A percentile compares a stretch with the other conserved stretches of the same genome.
Evolutionary conservation across 2,888 invertebrate species (phyloP).

Genomic region (Cheilosia pagana): DNA sequence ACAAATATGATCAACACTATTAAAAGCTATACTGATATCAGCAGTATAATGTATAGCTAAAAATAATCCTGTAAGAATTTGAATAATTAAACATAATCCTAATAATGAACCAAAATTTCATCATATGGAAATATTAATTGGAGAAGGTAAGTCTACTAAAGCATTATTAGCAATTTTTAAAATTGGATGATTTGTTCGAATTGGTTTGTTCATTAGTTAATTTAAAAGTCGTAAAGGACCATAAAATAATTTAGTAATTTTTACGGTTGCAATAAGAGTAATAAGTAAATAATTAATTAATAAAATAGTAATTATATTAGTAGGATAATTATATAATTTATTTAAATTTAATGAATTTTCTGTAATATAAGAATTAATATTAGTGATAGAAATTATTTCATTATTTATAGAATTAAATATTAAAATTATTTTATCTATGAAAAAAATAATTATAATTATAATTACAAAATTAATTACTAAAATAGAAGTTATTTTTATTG

Average conservation of each 20-base stretch:
- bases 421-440: slow-evolving; percentile 78
- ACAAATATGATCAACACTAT: slow-evolving; percentile 88
- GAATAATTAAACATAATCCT: slow-evolving; percentile 86
- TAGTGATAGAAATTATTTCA: slow-evolving; percentile 80
- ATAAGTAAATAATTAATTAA: slow-evolving; percentile 86
- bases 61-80: slow-evolving; percentile 88
- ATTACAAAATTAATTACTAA: slow-evolving; percentile 77
- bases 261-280: slow-evolving; percentile 85
- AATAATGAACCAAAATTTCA: slow-evolving; percentile 89
- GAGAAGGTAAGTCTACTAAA: slow-evolving; percentile 86
- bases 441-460: slow-evolving; percentile 76
- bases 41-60: slow-evolving; percentile 89
- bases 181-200: slow-evolving; percentile 84
- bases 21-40: slow-evolving; percentile 87
- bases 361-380: slow-evolving; percentile 78
- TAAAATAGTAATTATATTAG: slow-evolving; percentile 84
- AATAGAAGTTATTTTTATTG: slow-evolving; percentile 79
- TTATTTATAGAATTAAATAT: slow-evolving; percentile 82
- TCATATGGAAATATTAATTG: slow-evolving; percentile 86
- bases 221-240: slow-evolving; percentile 84
- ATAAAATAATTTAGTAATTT: slow-evolving; percentile 85
- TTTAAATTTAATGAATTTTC: slow-evolving; percentile 84
- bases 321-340: slow-evolving; percentile 85
- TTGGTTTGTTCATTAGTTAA: slow-evolving; percentile 84
- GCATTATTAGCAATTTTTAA: slow-evolving; percentile 86